Evolutionary conservation across 2,113 vertebrate species (phyloP).

Genomic region (Solenodon paradoxus): DNA sequence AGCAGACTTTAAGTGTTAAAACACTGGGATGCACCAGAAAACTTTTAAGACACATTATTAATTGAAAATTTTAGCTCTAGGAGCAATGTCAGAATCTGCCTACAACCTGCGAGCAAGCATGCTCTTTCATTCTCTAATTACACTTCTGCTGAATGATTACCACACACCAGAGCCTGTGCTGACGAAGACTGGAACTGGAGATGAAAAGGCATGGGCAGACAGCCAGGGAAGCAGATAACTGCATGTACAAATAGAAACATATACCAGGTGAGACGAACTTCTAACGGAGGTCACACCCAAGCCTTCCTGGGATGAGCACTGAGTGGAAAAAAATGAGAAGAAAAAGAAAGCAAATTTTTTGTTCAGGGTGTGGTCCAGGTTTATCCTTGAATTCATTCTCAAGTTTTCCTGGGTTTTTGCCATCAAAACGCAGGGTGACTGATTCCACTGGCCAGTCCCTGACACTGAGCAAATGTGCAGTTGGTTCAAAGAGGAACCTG

Average conservation of each 20-base stretch:
- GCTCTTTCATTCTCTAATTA: background rate
- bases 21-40: too few relatives aligned
- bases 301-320: background rate
- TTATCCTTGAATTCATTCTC: background rate
- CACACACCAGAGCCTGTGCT: background rate
- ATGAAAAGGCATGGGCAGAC: background rate
- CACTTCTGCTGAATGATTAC: background rate
- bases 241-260: background rate
- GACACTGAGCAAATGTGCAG: background rate
- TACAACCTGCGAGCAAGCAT: background rate
- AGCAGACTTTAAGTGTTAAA: too few relatives aligned
- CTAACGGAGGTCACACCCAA: background rate
- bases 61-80: too few relatives aligned
- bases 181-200: background rate
- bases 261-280: background rate
- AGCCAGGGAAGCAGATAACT: background rate
- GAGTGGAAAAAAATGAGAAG: background rate
- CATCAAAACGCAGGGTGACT: background rate
- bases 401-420: background rate
- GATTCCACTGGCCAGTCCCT: background rate
- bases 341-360: background rate
- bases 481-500: background rate
- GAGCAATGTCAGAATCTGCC: too few relatives aligned
- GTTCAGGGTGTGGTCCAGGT: fast-evolving
- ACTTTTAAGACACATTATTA: background rate